These are phyloP conservation scores for Brachionus calyciflorus DNA, from an alignment of 1,140 invertebrate species.

Conservation along the genomic window DNA sequence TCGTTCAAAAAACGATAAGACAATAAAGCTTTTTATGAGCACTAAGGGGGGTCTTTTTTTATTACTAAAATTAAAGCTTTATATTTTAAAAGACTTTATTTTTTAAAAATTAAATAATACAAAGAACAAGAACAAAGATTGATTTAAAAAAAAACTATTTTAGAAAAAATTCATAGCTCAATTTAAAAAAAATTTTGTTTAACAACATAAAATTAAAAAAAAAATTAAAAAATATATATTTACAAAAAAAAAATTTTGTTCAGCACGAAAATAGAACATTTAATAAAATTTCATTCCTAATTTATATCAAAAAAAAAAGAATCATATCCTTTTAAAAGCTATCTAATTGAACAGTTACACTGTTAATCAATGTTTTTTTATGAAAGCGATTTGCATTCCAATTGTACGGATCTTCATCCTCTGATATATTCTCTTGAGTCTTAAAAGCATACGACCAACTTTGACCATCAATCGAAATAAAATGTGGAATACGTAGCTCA, in stretches of 20 bases:
- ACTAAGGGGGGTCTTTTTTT: too few relatives aligned
- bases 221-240: not conserved
- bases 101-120: too few relatives aligned
- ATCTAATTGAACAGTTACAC: constrained; percentile 43
- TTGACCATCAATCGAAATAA: constrained; percentile 44
- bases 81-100: too few relatives aligned
- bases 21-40: too few relatives aligned
- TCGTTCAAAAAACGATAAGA: too few relatives aligned
- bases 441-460: constrained; percentile 46
- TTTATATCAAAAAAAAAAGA: not conserved
- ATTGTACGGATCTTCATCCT: constrained; percentile 44
- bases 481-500: constrained; percentile 69
- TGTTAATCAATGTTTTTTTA: constrained; percentile 44
- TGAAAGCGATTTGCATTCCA: constrained; percentile 40
- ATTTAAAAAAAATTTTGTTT: not conserved
- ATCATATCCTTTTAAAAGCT: constrained; percentile 1
- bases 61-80: too few relatives aligned
- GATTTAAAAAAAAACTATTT: too few relatives aligned
- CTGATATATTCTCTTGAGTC: constrained; percentile 5
- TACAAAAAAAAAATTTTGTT: constrained; percentile 23
- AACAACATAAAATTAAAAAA: constrained; percentile 8
- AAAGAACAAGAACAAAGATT: too few relatives aligned
- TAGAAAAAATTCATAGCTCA: too few relatives aligned
- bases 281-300: not conserved
- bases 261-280: constrained; percentile 21